Evolutionary conservation across 1,140 invertebrate species (phyloP).

Genomic region (Caligus rogercresseyi): DNA sequence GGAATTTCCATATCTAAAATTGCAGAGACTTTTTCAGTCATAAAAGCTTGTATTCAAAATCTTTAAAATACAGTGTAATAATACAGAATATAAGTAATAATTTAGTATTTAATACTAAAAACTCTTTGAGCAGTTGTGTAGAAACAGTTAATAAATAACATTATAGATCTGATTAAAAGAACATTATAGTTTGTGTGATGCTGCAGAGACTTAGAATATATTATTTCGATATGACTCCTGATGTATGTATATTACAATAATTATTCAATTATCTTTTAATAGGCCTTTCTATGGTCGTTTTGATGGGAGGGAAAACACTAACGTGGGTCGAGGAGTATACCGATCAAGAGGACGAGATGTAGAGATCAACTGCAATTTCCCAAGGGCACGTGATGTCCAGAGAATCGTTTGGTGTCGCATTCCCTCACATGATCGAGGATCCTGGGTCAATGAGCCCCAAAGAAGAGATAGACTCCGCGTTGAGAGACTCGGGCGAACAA

Average conservation of each 20-base stretch:
- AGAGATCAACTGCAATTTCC: neutral
- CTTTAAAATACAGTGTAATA: too few species aligned
- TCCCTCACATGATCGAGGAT: neutral
- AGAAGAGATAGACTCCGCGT: neutral
- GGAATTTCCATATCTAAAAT: too few species aligned
- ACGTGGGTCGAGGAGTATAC: neutral
- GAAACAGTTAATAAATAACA: too few species aligned
- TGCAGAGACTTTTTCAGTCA: too few species aligned
- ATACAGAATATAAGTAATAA: too few species aligned
- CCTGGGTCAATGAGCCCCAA: neutral
- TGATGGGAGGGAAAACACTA: neutral
- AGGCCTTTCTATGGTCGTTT: neutral
- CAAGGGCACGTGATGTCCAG: neutral
- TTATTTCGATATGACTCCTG: too few species aligned
- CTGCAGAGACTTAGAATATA: too few species aligned
- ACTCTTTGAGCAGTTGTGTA: too few species aligned
- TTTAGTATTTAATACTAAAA: too few species aligned
- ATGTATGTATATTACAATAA: neutral
- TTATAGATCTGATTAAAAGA: too few species aligned
- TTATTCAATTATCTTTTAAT: neutral
- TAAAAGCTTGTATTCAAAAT: too few species aligned
- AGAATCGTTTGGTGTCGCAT: neutral
- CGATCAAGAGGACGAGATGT: neutral
- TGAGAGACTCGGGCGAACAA: neutral
- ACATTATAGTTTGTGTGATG: too few species aligned